Evolutionary conservation across 2,888 invertebrate species (phyloP).

Genomic region (Temnothorax rugatulus): DNA sequence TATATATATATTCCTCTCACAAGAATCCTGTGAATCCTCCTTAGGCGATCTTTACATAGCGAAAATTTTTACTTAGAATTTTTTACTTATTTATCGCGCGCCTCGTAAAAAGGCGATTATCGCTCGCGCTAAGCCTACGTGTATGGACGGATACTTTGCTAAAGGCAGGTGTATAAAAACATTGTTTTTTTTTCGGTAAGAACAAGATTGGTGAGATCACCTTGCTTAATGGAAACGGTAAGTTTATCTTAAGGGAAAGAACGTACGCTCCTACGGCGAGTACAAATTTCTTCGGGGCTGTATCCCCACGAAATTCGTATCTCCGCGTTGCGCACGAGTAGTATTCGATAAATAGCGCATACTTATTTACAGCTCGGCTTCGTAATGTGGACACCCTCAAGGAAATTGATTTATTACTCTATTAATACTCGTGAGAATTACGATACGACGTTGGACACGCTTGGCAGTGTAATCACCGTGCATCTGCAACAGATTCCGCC

Average conservation of each 20-base stretch:
- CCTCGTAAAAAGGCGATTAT: constrained; percentile 50
- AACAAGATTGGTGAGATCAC: constrained; percentile 65
- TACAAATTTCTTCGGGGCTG: neutral
- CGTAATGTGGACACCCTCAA: neutral
- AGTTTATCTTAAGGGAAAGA: constrained; percentile 41
- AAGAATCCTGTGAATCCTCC: constrained; percentile 3
- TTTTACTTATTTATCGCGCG: constrained; percentile 28
- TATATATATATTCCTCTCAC: neutral
- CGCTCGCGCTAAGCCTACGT: constrained; percentile 57
- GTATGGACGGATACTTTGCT: constrained; percentile 73
- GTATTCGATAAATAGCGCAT: constrained; percentile 37
- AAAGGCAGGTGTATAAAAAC: constrained; percentile 53
- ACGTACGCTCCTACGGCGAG: neutral
- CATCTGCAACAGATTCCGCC: constrained; percentile 18
- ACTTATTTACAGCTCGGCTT: constrained; percentile 44
- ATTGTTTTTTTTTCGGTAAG: constrained; percentile 43
- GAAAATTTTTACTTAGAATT: constrained; percentile 20
- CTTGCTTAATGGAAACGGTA: constrained; percentile 40
- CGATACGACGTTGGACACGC: constrained; percentile 58
- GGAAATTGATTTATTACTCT: constrained; percentile 31
- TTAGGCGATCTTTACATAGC: neutral
- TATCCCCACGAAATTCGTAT: neutral
- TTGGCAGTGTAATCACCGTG: constrained; percentile 67
- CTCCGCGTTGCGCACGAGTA: constrained; percentile 1
- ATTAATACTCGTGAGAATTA: constrained; percentile 62